Evolutionary conservation across 2,888 invertebrate genomes (phyloP).

Genomic region (Mechanitis messenoides): DNA sequence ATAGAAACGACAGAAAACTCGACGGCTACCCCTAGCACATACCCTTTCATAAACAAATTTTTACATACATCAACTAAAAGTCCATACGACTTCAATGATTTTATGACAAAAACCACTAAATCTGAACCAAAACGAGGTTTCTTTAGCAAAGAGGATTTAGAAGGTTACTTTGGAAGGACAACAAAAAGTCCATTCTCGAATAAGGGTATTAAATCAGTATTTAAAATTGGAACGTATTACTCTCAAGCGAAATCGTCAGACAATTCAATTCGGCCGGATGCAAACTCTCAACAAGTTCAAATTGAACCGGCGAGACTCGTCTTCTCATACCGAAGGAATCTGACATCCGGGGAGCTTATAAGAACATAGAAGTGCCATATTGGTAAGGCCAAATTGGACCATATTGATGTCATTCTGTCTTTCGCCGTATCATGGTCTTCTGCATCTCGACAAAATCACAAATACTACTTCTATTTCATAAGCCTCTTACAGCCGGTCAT

Average conservation of each 20-base stretch:
- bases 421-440: conserved; percentile 33
- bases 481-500: conserved; percentile 25
- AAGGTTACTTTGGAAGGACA: conserved; percentile 62
- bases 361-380: conserved; percentile 58
- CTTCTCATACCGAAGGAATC: conserved; percentile 63
- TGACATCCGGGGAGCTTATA: conserved; percentile 52
- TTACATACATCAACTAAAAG: conserved; percentile 73
- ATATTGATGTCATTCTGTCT: conserved; percentile 44
- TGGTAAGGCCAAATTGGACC: conserved; percentile 57
- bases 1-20: conserved; percentile 44
- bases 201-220: conserved; percentile 58
- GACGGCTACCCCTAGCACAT: conserved; percentile 36
- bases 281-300: conserved; percentile 69
- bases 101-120: conserved; percentile 51
- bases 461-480: conserved; percentile 17
- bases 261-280: conserved; percentile 69
- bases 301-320: conserved; percentile 66
- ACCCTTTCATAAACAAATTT: conserved; percentile 51
- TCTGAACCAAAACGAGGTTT: conserved; percentile 52
- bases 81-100: conserved; percentile 75
- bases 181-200: conserved; percentile 72
- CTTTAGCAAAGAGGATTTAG: conserved; percentile 59
- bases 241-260: conserved; percentile 65
- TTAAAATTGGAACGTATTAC: conserved; percentile 69
- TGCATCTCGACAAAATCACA: conserved; percentile 25